Evolutionary conservation across 2,888 invertebrate genomes (phyloP).

Genomic region (Germaria angustata): DNA sequence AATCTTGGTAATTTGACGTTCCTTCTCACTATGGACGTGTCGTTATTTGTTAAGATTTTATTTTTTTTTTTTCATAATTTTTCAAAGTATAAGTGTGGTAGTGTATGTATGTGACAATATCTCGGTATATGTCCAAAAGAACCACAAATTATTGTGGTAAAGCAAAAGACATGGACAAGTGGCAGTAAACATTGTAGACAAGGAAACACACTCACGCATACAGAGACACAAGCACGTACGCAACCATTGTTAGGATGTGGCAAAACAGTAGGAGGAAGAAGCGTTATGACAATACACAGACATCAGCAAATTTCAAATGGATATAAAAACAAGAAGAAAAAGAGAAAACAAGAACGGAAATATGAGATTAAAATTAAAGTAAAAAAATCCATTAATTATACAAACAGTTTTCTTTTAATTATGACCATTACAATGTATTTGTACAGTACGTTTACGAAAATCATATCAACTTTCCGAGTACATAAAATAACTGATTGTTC

Average conservation of each 20-base stretch:
- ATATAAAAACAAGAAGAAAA: conserved; percentile 21
- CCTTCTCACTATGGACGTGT: conserved; percentile 83
- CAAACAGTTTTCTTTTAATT: conserved; percentile 55
- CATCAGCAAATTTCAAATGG: conserved; percentile 17
- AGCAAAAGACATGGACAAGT: conserved; percentile 49
- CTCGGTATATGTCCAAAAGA: conserved; percentile 31
- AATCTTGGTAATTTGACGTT: conserved; percentile 88
- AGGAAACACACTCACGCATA: neutral
- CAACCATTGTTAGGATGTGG: neutral
- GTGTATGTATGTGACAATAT: conserved; percentile 12
- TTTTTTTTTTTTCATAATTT: conserved; percentile 7
- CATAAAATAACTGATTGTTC: neutral
- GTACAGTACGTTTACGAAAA: neutral
- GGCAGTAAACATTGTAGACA: conserved; percentile 21
- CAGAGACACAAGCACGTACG: neutral
- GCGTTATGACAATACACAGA: conserved; percentile 4
- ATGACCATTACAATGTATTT: conserved; percentile 15
- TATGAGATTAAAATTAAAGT: conserved; percentile 57
- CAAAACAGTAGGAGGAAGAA: neutral
- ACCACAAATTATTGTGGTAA: conserved; percentile 59
- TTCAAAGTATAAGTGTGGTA: neutral
- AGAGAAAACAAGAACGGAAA: conserved; percentile 29
- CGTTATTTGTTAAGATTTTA: conserved; percentile 10
- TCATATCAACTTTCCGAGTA: neutral
- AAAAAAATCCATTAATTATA: conserved; percentile 58